Evolutionary conservation across 2,113 vertebrate species (phyloP), one percentile per base, ranked within the genome.

Genomic region (Crotalus horridus): DNA sequence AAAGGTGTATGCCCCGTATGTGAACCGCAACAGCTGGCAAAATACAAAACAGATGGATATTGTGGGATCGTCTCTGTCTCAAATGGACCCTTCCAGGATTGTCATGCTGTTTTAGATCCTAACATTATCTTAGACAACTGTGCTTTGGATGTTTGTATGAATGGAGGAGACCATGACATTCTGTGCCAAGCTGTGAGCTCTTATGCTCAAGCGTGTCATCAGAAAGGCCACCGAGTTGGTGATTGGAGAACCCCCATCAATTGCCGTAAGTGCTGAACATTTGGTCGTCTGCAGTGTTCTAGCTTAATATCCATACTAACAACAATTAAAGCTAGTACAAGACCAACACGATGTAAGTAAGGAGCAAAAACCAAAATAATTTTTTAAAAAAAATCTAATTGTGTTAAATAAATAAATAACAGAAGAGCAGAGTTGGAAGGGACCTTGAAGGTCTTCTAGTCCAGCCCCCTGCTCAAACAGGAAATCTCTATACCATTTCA

Each of bases 211-310:
- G 93, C 94, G 86, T 98, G 98, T 85, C 92, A 81, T 91, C 93
- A 91, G 51, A 94, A 97, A 8, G 98, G 96, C 3, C 43, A 97
- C 58, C 6, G 91, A 0, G 0, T 98, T 0, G 89, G 94, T 0
- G 95, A 97, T 1, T 99, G 98, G 98, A 98, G 98, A 91, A 91
- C 29, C 0, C 21, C 7, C 1, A 93, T 96, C 2, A 93, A 12
- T 56, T 99, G 98, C 81, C 61, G 98, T 98, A 95, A 98, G 98
- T 98, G 92, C 46, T 23, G 51, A 48, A 53, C 13, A 2, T 33
- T 51, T 1, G 13, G 29, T 33, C 29, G 1, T 2, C 5, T 0
- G 0, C 15, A 17, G 11, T 64, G 61, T n/a, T 12, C 11, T n/a
- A 64, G 29, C 29, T 6, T 33, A 33, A 33, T 69, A 33, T 69